These are phyloP conservation scores for Pseudomugil tenellus DNA, from an alignment of 2,797 vertebrate species.

Conservation along the genomic window DNA sequence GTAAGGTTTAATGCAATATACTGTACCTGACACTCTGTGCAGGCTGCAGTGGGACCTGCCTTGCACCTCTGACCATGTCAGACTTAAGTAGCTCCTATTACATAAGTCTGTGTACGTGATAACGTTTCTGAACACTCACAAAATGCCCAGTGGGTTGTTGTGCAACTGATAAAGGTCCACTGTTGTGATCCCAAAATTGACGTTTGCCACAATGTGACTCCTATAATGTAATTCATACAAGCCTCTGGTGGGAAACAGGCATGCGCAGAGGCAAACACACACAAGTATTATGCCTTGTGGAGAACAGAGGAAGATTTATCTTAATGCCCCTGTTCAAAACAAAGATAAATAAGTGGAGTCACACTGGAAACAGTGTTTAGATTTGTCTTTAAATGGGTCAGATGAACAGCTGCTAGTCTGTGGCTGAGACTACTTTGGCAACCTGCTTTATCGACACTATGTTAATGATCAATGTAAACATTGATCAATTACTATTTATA, in stretches of 20 bases:
- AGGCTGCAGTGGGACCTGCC: conserved; percentile 31
- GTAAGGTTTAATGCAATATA: background rate
- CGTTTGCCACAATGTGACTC: conserved; percentile 63
- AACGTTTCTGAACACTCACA: conserved; percentile 67
- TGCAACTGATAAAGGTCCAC: conserved; percentile 70
- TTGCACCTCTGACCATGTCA: conserved; percentile 53
- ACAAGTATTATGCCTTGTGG: conserved; percentile 19
- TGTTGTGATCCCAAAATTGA: conserved; percentile 63
- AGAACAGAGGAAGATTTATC: conserved; percentile 56
- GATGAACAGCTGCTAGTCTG: conserved; percentile 46
- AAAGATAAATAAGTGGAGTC: conserved; percentile 55
- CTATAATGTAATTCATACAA: conserved; percentile 54
- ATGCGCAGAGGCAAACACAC: conserved; percentile 11
- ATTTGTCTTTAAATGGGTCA: conserved; percentile 50
- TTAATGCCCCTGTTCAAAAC: conserved; percentile 33
- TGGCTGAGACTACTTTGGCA: conserved; percentile 31
- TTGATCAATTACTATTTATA: conserved; percentile 52
- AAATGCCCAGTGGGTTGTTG: conserved; percentile 67
- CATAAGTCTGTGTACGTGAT: conserved; percentile 65
- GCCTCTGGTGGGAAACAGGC: conserved; percentile 42
- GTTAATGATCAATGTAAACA: conserved; percentile 59
- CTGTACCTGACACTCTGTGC: conserved; percentile 18
- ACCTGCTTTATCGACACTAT: conserved; percentile 39
- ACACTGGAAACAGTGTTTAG: conserved; percentile 42
- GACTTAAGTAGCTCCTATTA: conserved; percentile 56